Conservation (phyloP, 37 sponge, comb jelly and placozoan species). For the Spongilla lacustris region DNA sequence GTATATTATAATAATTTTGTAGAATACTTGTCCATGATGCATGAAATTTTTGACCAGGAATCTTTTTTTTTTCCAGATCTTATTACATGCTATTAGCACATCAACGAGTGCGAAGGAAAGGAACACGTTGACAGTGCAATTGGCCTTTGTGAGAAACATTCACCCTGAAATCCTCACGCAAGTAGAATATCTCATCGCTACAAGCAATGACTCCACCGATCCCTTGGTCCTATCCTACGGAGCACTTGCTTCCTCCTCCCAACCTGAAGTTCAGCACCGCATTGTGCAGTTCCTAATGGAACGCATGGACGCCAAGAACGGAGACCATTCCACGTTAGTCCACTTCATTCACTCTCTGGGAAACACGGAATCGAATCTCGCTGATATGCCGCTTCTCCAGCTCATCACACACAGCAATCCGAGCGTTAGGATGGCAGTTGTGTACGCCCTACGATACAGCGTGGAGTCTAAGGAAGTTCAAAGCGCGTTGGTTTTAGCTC, state of each 20-base stretch:
- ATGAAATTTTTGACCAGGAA: too few species aligned
- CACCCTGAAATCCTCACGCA: neutral
- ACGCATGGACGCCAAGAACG: conserved; percentile 4
- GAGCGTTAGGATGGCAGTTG: conserved; percentile 20
- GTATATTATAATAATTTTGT: too few species aligned
- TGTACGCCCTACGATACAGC: conserved; percentile 12
- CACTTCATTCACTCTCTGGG: conserved; percentile 41
- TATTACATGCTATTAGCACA: neutral
- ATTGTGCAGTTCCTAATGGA: conserved; percentile 7
- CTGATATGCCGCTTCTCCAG: neutral
- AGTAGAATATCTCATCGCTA: conserved; percentile 2
- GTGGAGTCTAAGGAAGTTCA: too few species aligned
- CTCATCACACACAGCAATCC: conserved; percentile 24
- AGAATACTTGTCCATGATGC: too few species aligned
- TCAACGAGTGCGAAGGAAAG: neutral
- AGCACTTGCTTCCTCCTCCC: neutral
- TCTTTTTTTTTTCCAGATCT: too few species aligned
- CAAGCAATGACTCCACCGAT: neutral
- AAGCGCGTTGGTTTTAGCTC: too few species aligned
- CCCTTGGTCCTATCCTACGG: conserved; percentile 29
- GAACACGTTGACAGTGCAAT: neutral
- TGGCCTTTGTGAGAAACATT: neutral
- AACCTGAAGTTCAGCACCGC: neutral
- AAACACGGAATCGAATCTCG: conserved; percentile 28
- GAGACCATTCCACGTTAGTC: conserved; percentile 5